A percentile compares a stretch with the other conserved stretches of the same genome.
Evolutionary conservation across 2,797 vertebrate genomes (phyloP).

Genomic region (Xiphorhynchus erythropygius): DNA sequence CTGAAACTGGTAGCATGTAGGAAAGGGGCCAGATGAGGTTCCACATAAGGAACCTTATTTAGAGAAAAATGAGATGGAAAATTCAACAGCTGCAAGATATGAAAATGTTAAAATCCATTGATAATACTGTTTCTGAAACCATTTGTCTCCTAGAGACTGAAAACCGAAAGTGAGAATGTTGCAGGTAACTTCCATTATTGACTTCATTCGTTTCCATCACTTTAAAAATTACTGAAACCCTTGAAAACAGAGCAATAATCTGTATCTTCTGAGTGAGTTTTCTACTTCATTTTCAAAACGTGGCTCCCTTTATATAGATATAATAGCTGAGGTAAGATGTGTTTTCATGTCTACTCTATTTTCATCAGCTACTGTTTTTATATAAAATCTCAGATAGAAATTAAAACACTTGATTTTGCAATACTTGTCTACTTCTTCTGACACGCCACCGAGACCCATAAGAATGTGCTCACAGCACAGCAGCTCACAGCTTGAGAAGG

Average conservation of each 20-base stretch:
- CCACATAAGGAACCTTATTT: neutral
- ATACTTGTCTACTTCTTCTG: neutral
- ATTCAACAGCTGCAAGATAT: neutral
- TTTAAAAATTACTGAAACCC: neutral
- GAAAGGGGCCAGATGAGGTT: neutral
- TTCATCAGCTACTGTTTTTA: neutral
- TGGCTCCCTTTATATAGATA: neutral
- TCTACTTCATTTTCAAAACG: neutral
- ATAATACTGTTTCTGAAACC: neutral
- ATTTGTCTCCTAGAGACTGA: neutral
- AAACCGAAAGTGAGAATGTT: neutral
- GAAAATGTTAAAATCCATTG: neutral
- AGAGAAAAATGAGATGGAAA: neutral
- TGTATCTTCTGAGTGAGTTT: neutral
- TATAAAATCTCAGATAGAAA: neutral
- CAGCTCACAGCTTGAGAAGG: neutral
- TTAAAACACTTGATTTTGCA: neutral
- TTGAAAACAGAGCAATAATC: neutral
- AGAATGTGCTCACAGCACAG: neutral
- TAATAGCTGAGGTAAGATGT: neutral
- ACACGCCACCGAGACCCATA: rapidly evolving
- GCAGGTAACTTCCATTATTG: neutral
- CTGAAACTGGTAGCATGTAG: neutral
- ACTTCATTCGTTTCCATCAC: neutral
- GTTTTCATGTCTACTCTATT: neutral